Evolutionary conservation across 2,888 invertebrate genomes (phyloP).

Genomic region (Archips crataeganus): DNA sequence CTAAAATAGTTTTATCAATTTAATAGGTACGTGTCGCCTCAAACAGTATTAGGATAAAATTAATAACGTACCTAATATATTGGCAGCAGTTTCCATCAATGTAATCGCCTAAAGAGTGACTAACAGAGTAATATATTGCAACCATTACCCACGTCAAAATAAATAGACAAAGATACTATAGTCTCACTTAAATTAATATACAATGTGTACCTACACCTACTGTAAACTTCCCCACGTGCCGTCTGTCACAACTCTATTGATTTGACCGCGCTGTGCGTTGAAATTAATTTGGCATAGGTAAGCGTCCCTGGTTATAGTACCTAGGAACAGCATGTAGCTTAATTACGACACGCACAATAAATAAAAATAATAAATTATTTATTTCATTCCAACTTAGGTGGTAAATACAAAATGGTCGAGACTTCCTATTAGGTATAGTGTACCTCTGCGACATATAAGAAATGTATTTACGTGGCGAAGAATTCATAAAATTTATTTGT

Average conservation of each 20-base stretch:
- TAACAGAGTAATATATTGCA: slow-evolving; percentile 27
- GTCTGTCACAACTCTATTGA: neutral
- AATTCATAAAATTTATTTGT: too few relatives aligned
- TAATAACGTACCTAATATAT: slow-evolving; percentile 16
- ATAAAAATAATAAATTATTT: too few relatives aligned
- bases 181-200: neutral
- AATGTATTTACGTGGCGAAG: too few relatives aligned
- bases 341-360: too few relatives aligned
- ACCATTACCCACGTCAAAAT: slow-evolving; percentile 19
- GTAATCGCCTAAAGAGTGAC: slow-evolving; percentile 27
- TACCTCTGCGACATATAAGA: too few relatives aligned
- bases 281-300: too few relatives aligned
- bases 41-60: slow-evolving; percentile 27
- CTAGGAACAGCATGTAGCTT: too few relatives aligned
- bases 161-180: slow-evolving; percentile 13
- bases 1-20: slow-evolving; percentile 26
- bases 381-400: too few relatives aligned
- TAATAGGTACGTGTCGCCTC: slow-evolving; percentile 9
- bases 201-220: neutral
- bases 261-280: too few relatives aligned
- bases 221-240: neutral
- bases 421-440: too few relatives aligned
- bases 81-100: slow-evolving; percentile 32
- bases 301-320: too few relatives aligned
- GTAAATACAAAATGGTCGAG: too few relatives aligned